Conservation (phyloP, 2,797 vertebrate genomes). For the Vipera latastei region DNA sequence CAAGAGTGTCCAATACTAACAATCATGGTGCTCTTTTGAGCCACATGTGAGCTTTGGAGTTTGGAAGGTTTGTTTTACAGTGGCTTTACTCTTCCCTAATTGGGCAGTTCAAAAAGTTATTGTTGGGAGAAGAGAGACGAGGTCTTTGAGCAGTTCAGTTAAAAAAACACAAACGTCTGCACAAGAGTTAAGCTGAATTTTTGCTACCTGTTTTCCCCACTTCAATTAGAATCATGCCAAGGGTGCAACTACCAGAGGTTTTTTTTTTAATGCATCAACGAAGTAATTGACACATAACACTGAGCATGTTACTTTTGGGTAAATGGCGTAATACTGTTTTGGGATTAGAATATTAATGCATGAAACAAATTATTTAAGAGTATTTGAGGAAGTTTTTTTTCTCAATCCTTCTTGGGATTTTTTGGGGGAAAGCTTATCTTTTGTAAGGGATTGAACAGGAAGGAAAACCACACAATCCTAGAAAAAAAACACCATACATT, state of each 20-base stretch:
- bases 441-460: background rate
- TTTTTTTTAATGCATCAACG: background rate
- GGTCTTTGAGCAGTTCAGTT: background rate
- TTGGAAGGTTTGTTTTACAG: background rate
- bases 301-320: background rate
- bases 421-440: background rate
- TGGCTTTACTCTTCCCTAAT: background rate
- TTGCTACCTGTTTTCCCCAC: background rate
- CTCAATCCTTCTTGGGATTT: constrained; percentile 43
- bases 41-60: background rate
- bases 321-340: background rate
- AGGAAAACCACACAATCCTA: background rate
- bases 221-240: background rate
- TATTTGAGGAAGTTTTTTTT: constrained; percentile 46
- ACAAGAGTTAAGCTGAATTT: background rate
- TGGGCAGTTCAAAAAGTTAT: background rate
- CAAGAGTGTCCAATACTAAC: background rate
- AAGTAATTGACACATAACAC: background rate
- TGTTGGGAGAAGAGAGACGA: background rate
- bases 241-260: background rate
- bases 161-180: background rate
- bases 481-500: background rate
- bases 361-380: background rate
- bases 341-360: background rate
- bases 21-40: background rate